These are phyloP conservation scores for Premnoplex brunnescens DNA, from an alignment of 2,797 vertebrate species.

Conservation along the genomic window DNA sequence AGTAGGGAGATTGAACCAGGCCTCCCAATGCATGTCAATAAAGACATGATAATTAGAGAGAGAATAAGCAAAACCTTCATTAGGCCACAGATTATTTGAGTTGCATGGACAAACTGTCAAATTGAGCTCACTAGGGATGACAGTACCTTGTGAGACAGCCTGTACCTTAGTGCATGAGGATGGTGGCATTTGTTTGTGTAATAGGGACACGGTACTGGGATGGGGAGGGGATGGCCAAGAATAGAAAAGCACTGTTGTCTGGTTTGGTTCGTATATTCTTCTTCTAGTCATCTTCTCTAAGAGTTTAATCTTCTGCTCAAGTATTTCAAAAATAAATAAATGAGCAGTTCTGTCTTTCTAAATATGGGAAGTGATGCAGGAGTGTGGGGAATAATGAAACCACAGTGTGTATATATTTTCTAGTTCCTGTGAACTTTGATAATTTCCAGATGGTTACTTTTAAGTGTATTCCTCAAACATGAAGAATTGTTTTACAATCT, in stretches of 20 bases:
- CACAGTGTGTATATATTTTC: conserved; percentile 25
- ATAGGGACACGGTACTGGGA: neutral
- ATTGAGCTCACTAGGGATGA: neutral
- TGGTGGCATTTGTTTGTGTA: neutral
- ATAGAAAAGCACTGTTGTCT: conserved; percentile 12
- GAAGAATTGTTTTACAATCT: neutral
- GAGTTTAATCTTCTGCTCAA: conserved; percentile 2
- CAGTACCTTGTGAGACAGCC: neutral
- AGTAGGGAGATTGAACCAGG: neutral
- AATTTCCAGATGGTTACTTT: conserved; percentile 60
- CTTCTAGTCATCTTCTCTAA: neutral
- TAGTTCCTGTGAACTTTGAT: conserved; percentile 40
- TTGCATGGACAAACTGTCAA: neutral
- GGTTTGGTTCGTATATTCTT: neutral
- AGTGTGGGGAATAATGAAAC: conserved; percentile 24
- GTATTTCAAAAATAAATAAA: conserved; percentile 53
- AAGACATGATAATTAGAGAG: conserved; percentile 35
- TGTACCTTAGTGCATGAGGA: neutral
- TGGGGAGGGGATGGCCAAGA: neutral
- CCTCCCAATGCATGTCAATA: neutral
- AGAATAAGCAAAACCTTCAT: conserved; percentile 24
- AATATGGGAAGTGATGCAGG: neutral
- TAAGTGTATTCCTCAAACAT: neutral
- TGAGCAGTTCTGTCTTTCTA: neutral
- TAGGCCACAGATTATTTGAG: conserved; percentile 14